Conservation (phyloP, 2,797 vertebrate genomes). For the Sebastes umbrosus region DNA sequence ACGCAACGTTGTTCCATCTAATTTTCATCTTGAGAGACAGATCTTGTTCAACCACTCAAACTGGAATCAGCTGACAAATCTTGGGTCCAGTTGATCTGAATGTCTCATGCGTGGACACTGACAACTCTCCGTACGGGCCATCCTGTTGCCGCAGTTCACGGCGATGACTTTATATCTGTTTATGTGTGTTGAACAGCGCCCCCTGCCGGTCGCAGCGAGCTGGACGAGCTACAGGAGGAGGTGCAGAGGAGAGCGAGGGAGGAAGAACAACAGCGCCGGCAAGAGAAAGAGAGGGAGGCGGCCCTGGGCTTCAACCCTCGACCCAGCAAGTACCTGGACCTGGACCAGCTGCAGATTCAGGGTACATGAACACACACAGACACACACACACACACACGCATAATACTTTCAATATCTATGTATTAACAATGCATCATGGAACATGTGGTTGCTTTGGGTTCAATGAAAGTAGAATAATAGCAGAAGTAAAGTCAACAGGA, state of each 20-base stretch:
- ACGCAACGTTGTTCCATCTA: background rate
- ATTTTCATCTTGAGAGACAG: background rate
- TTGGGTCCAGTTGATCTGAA: background rate
- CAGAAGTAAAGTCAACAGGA: background rate
- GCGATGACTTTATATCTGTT: background rate
- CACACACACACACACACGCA: background rate
- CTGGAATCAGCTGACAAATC: background rate
- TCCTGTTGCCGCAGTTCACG: background rate
- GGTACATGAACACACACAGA: slow-evolving; percentile 70
- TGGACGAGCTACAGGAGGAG: slow-evolving; percentile 96
- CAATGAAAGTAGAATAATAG: background rate
- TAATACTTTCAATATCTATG: background rate
- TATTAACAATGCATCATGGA: background rate
- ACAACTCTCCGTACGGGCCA: background rate
- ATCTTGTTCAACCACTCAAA: background rate
- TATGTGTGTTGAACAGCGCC: slow-evolving; percentile 27
- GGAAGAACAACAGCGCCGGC: slow-evolving; percentile 88
- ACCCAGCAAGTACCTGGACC: slow-evolving; percentile 96
- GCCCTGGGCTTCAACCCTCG: slow-evolving; percentile 94
- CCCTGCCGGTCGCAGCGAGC: slow-evolving; percentile 87
- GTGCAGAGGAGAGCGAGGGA: slow-evolving; percentile 88
- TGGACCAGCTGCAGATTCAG: slow-evolving; percentile 96
- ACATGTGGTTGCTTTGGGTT: background rate
- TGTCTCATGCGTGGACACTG: background rate
- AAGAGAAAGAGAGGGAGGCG: slow-evolving; percentile 91